These are phyloP conservation scores for Euura lappo DNA, from an alignment of 1,140 invertebrate species.

Conservation along the genomic window DNA sequence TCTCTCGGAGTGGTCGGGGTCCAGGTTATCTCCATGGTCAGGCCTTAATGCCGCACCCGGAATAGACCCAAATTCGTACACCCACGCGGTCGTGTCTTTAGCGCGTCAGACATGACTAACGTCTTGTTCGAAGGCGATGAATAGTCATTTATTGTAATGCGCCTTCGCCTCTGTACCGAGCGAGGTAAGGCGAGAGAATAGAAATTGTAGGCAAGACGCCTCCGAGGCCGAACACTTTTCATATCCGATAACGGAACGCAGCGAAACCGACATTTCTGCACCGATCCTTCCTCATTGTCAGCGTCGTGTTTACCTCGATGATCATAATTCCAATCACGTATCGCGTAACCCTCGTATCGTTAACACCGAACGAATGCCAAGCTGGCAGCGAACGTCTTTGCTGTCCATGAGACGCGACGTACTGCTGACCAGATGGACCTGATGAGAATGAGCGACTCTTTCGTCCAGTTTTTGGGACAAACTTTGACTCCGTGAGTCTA, in stretches of 20 bases:
- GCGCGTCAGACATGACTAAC: constrained; percentile 2
- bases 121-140: constrained; percentile 11
- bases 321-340: background rate
- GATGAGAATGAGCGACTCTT: background rate
- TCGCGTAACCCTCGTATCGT: background rate
- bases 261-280: constrained; percentile 28
- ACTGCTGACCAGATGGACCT: background rate
- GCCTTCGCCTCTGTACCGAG: background rate
- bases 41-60: background rate
- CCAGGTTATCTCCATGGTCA: background rate
- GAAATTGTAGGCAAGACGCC: background rate
- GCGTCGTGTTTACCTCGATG: background rate
- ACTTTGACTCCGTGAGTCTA: background rate
- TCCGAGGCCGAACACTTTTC: too few relatives aligned
- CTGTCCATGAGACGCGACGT: background rate
- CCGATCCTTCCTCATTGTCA: too few relatives aligned
- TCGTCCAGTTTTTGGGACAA: too few relatives aligned
- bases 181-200: background rate
- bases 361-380: constrained; percentile 3
- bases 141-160: constrained; percentile 16
- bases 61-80: constrained; percentile 5
- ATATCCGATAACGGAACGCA: constrained; percentile 32
- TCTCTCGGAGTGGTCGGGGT: background rate
- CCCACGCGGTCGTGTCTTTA: constrained; percentile 2
- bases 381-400: background rate